Evolutionary conservation across 2,888 invertebrate genomes (phyloP).

Genomic region (Amphipyra berbera): DNA sequence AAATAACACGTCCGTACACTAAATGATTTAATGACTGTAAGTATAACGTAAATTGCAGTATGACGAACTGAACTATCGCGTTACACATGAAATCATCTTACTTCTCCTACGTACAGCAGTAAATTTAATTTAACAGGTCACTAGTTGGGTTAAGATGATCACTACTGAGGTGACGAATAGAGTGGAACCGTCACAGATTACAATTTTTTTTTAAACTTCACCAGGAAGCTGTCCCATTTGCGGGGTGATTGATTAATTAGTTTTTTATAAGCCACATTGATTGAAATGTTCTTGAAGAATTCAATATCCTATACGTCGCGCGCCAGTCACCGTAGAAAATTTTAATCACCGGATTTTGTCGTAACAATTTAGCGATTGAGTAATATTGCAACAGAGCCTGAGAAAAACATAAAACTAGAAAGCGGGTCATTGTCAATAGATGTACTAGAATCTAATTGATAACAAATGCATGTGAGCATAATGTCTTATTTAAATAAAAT

Average conservation of each 20-base stretch:
- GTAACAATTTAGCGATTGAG: conserved; percentile 47
- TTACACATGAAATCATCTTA: conserved; percentile 56
- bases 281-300: conserved; percentile 22
- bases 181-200: conserved; percentile 71
- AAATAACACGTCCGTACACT: conserved; percentile 20
- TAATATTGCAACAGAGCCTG: conserved; percentile 61
- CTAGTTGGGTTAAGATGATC: conserved; percentile 68
- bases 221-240: conserved; percentile 72
- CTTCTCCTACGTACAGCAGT: conserved; percentile 42
- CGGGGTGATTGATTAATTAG: conserved; percentile 64
- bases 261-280: conserved; percentile 63
- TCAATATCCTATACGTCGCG: conserved; percentile 35
- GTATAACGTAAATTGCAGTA: conserved; percentile 35
- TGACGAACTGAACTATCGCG: conserved; percentile 41
- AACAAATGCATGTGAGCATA: conserved; percentile 15
- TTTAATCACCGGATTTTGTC: conserved; percentile 34
- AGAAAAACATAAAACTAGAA: conserved; percentile 73
- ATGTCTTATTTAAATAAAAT: conserved; percentile 14
- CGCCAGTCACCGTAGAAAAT: conserved; percentile 29
- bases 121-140: conserved; percentile 79
- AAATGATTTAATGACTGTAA: conserved; percentile 34
- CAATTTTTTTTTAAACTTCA: conserved; percentile 65
- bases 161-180: conserved; percentile 64
- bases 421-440: conserved; percentile 78
- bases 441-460: conserved; percentile 42